A percentile compares a stretch with the other conserved stretches of the same genome.
Conservation (phyloP, 64 coral and sea anemone species). For the Pocillopora damicornis region DNA sequence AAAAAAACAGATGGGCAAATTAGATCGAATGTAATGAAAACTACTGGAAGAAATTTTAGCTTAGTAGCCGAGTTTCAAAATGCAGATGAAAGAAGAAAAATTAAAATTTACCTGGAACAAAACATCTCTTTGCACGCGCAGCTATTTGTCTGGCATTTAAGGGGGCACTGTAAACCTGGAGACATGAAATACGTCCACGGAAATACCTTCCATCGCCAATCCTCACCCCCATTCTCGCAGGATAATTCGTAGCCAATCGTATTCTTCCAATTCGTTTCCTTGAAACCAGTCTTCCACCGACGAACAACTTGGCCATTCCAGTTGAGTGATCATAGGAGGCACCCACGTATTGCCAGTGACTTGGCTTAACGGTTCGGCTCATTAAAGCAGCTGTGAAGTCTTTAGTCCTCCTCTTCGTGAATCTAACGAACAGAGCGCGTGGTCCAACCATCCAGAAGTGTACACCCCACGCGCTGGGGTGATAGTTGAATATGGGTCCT, state of each 20-base stretch:
- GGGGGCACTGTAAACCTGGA: slow-evolving; percentile 70
- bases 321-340: slow-evolving; percentile 68
- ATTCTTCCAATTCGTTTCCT: slow-evolving; percentile 66
- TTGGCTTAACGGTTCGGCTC: slow-evolving; percentile 28
- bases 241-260: slow-evolving; percentile 73
- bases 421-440: slow-evolving; percentile 48
- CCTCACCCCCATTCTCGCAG: slow-evolving; percentile 50
- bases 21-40: no score
- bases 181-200: slow-evolving; percentile 80
- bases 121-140: slow-evolving; percentile 65
- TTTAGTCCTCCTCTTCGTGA: slow-evolving; percentile 25
- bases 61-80: no score
- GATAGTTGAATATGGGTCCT: slow-evolving; percentile 67
- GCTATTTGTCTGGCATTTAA: slow-evolving; percentile 62
- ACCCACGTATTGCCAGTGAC: slow-evolving; percentile 68
- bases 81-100: not conserved
- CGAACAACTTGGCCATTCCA: slow-evolving; percentile 64
- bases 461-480: slow-evolving; percentile 58
- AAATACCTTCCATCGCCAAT: slow-evolving; percentile 60
- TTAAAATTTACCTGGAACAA: slow-evolving; percentile 43
- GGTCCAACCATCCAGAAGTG: slow-evolving; percentile 59
- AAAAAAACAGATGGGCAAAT: not conserved
- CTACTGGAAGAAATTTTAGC: not conserved
- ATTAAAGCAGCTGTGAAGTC: slow-evolving; percentile 39
- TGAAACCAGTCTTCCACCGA: slow-evolving; percentile 48